phyloP scores from a whole-genome alignment of 1,140 invertebrate species.

The Ips nitidus region DNA sequence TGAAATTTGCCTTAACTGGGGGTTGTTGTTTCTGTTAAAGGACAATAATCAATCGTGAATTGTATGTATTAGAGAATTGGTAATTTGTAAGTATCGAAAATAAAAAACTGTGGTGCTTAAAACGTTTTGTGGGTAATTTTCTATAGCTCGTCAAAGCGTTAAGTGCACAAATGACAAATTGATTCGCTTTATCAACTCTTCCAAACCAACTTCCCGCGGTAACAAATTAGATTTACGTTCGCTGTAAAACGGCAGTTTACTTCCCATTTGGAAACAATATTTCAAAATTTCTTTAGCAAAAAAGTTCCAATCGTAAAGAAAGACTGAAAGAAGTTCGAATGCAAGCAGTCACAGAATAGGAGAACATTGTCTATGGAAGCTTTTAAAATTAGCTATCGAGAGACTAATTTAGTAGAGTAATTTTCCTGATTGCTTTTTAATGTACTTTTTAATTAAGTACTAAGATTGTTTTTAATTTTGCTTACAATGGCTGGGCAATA shows the following conservation, averaged over 20 bases:
- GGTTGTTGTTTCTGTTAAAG: no score
- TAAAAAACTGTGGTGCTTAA: no score
- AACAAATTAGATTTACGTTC: slow-evolving; percentile 4
- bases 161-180: slow-evolving; percentile 4
- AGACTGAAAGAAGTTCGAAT: no score
- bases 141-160: slow-evolving; percentile 3
- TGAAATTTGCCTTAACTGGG: no score
- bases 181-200: slow-evolving; percentile 2
- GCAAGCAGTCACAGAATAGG: no score
- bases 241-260: background rate
- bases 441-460: slow-evolving; percentile 4
- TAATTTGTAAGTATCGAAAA: no score
- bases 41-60: no score
- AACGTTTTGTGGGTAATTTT: background rate
- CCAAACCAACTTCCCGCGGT: background rate
- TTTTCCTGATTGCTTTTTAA: slow-evolving; percentile 5
- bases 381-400: slow-evolving; percentile 5
- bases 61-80: no score
- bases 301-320: no score
- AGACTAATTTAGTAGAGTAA: slow-evolving; percentile 1
- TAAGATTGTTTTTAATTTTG: background rate
- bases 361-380: background rate
- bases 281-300: background rate
- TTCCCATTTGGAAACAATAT: background rate
- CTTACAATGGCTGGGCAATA: slow-evolving; percentile 1